phyloP scores from a whole-genome alignment of 1,140 invertebrate species.

The Holotrichia oblita region DNA sequence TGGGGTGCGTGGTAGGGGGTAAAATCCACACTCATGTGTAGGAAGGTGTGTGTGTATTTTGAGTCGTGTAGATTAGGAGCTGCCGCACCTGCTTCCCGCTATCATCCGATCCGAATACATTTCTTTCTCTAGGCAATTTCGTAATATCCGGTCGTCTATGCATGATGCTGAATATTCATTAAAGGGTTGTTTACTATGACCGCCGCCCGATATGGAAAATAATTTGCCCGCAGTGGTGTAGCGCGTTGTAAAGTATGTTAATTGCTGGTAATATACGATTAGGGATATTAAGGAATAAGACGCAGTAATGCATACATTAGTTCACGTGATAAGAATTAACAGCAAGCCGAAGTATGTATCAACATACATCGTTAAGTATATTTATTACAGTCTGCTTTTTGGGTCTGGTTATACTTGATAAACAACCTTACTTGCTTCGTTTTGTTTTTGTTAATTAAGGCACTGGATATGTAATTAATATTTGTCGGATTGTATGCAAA shows the following conservation, averaged over 20 bases:
- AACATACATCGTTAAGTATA: too few species aligned
- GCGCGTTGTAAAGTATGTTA: conserved; percentile 18
- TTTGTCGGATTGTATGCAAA: too few species aligned
- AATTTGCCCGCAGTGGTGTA: conserved; percentile 24
- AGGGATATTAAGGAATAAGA: conserved; percentile 25
- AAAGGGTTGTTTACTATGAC: conserved; percentile 14
- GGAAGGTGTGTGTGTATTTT: not conserved
- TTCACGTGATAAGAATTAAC: not conserved
- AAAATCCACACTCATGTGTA: conserved; percentile 1
- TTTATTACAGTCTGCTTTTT: too few species aligned
- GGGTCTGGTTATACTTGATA: too few species aligned
- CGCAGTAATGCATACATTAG: conserved; percentile 5
- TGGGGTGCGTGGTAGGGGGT: not conserved
- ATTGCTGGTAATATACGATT: conserved; percentile 11
- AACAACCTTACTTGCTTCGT: too few species aligned
- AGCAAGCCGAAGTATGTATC: not conserved
- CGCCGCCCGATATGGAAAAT: conserved; percentile 29
- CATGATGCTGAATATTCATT: conserved; percentile 36
- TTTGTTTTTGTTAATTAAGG: too few species aligned
- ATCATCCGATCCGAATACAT: conserved; percentile 2
- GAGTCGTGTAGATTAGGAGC: conserved; percentile 18
- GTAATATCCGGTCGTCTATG: conserved; percentile 5
- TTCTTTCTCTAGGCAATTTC: conserved; percentile 29
- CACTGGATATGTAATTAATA: too few species aligned
- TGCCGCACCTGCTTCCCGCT: conserved; percentile 5